Evolutionary conservation across 2,888 invertebrate species (phyloP).

Genomic region (Dynastes tityus): DNA sequence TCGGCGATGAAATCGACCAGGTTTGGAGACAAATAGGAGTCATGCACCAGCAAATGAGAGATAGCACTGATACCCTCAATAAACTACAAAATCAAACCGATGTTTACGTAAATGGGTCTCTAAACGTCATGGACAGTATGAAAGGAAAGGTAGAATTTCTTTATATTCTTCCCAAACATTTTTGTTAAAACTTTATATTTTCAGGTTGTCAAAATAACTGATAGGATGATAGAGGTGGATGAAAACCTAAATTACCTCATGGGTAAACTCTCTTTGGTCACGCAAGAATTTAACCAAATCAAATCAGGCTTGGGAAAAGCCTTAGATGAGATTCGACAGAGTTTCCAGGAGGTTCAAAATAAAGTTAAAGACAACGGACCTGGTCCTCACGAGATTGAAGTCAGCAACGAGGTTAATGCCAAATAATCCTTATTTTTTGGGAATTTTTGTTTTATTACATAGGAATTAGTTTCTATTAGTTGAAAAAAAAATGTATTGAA

Average conservation of each 20-base stretch:
- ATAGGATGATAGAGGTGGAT: slow-evolving; percentile 84
- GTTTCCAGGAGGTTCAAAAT: slow-evolving; percentile 77
- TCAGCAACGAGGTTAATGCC: slow-evolving; percentile 58
- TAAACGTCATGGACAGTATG: slow-evolving; percentile 84
- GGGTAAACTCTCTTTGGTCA: slow-evolving; percentile 84
- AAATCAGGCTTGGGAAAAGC: slow-evolving; percentile 83
- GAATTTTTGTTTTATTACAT: not conserved
- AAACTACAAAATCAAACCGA: slow-evolving; percentile 85
- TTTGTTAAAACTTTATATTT: slow-evolving; percentile 40
- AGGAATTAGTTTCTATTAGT: slow-evolving; percentile 18
- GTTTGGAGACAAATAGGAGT: slow-evolving; percentile 94
- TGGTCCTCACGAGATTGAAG: slow-evolving; percentile 75
- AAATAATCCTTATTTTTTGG: slow-evolving; percentile 8
- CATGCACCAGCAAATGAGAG: slow-evolving; percentile 88
- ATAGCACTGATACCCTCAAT: slow-evolving; percentile 82
- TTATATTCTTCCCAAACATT: not conserved
- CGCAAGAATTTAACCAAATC: slow-evolving; percentile 88
- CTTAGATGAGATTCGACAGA: slow-evolving; percentile 80
- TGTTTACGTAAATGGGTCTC: slow-evolving; percentile 85
- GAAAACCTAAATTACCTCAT: slow-evolving; percentile 87
- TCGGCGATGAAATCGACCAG: slow-evolving; percentile 87
- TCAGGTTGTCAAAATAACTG: slow-evolving; percentile 84
- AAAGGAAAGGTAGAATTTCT: slow-evolving; percentile 77
- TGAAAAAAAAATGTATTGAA: not conserved
- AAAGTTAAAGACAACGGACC: slow-evolving; percentile 74